Percentiles rank a stretch among this genome's conserved stretches.
These are phyloP conservation scores for Drosophila fulvimacula DNA, from an alignment of 2,888 invertebrate genomes.

Conservation along the genomic window DNA sequence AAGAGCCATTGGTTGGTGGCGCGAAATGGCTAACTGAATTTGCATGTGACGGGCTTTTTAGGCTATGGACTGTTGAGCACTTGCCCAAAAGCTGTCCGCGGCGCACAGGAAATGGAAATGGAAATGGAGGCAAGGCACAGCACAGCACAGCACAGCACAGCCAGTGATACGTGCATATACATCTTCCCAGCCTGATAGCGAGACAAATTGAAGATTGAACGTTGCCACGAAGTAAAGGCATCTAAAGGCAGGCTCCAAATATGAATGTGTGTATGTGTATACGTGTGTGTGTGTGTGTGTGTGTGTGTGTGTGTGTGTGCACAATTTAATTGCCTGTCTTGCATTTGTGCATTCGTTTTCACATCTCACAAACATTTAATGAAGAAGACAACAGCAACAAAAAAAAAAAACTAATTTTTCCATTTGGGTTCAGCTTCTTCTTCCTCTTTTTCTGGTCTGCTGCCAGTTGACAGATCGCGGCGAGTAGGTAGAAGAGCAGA, in stretches of 20 bases:
- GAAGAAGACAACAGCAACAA: conserved; percentile 6
- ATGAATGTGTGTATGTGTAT: neutral
- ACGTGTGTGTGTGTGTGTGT: neutral
- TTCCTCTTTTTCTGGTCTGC: neutral
- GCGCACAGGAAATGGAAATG: conserved; percentile 51
- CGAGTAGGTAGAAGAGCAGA: conserved; percentile 16
- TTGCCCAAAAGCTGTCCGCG: conserved; percentile 23
- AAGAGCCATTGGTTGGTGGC: conserved; percentile 54
- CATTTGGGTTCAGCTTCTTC: conserved; percentile 31
- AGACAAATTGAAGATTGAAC: conserved; percentile 57
- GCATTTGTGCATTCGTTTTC: conserved; percentile 49
- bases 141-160: neutral
- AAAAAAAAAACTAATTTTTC: conserved; percentile 53
- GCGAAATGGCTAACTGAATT: conserved; percentile 59
- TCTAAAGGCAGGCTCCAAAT: conserved; percentile 4
- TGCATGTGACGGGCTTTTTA: conserved; percentile 42
- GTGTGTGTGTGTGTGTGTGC: neutral
- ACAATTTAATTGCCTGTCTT: conserved; percentile 68
- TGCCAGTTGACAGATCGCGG: conserved; percentile 50
- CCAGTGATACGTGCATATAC: neutral
- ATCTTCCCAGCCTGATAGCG: conserved; percentile 3
- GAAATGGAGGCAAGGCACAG: conserved; percentile 37
- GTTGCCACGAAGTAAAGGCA: conserved; percentile 17
- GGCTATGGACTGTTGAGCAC: conserved; percentile 27
- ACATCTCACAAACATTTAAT: conserved; percentile 29